Evolutionary conservation across 2,888 invertebrate species (phyloP).

Genomic region (Drosophila quasianomalipes): DNA sequence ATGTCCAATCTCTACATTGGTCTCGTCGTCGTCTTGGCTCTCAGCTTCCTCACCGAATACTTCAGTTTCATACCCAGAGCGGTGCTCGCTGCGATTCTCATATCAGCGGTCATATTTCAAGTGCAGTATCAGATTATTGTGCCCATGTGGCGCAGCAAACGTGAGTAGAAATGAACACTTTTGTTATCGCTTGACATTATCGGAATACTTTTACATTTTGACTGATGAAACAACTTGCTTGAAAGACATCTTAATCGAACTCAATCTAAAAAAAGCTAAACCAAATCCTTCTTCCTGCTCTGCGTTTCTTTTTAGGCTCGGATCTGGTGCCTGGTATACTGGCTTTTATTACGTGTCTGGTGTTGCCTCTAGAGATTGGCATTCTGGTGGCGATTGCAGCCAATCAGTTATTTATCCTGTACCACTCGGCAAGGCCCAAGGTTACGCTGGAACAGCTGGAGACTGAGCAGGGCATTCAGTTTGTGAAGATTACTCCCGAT

Average conservation of each 20-base stretch:
- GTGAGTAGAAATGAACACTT: conserved; percentile 86
- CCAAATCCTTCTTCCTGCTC: neutral
- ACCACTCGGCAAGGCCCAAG: conserved; percentile 94
- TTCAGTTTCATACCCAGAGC: conserved; percentile 94
- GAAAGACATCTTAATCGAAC: neutral
- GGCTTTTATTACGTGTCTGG: conserved; percentile 94
- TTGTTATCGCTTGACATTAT: neutral
- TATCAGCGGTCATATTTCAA: conserved; percentile 96
- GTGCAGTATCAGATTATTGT: conserved; percentile 93
- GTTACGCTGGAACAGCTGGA: conserved; percentile 91
- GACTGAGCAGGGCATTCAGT: conserved; percentile 89
- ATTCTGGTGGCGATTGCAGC: conserved; percentile 93
- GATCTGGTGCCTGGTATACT: conserved; percentile 94
- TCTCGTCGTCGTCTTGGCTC: conserved; percentile 91
- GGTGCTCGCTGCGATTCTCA: conserved; percentile 94
- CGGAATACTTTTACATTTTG: neutral
- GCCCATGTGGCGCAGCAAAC: conserved; percentile 95
- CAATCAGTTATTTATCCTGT: conserved; percentile 93
- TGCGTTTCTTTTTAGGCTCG: conserved; percentile 87
- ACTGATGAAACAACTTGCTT: too few relatives aligned
- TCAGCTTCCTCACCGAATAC: conserved; percentile 94
- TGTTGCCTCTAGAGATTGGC: conserved; percentile 93
- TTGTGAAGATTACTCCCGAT: conserved; percentile 93
- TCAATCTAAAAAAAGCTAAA: neutral
- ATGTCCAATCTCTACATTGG: conserved; percentile 93